A percentile compares a stretch with the other conserved stretches of the same genome.
These are phyloP conservation scores for Trichomalopsis sarcophagae DNA, from an alignment of 1,140 invertebrate species.

Conservation along the genomic window DNA sequence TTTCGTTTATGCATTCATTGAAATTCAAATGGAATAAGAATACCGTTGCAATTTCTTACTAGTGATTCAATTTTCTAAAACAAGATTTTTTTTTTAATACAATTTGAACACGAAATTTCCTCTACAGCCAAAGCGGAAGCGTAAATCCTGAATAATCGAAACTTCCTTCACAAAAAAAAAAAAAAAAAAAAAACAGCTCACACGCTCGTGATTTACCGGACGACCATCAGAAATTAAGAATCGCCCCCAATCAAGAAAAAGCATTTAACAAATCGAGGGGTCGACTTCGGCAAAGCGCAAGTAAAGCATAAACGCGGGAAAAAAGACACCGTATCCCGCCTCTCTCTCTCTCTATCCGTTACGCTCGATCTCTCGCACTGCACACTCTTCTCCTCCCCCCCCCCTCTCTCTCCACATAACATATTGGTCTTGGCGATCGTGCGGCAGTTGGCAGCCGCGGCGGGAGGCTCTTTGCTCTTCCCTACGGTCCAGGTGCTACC, in stretches of 20 bases:
- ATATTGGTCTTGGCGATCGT: conserved; percentile 38
- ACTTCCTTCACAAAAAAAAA: neutral
- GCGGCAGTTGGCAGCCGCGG: conserved; percentile 60
- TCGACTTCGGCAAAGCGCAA: neutral
- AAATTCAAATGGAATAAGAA: too few species aligned
- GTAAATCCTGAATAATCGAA: neutral
- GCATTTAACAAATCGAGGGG: neutral
- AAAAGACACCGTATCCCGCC: neutral
- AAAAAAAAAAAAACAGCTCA: neutral
- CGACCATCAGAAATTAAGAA: neutral
- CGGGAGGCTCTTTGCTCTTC: conserved; percentile 8
- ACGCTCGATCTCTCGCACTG: neutral
- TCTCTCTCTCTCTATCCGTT: neutral
- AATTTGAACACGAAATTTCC: too few species aligned
- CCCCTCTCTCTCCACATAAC: neutral
- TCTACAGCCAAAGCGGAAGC: too few species aligned
- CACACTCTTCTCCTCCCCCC: neutral
- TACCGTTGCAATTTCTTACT: too few species aligned
- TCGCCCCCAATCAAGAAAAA: neutral
- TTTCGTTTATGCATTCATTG: too few species aligned
- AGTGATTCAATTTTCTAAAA: too few species aligned
- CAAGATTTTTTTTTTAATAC: too few species aligned
- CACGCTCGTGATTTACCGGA: neutral
- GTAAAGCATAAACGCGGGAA: neutral
- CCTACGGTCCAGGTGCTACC: conserved; percentile 26